These are phyloP conservation scores for Ornithoptera priamus DNA, from an alignment of 2,888 invertebrate species.

Conservation along the genomic window DNA sequence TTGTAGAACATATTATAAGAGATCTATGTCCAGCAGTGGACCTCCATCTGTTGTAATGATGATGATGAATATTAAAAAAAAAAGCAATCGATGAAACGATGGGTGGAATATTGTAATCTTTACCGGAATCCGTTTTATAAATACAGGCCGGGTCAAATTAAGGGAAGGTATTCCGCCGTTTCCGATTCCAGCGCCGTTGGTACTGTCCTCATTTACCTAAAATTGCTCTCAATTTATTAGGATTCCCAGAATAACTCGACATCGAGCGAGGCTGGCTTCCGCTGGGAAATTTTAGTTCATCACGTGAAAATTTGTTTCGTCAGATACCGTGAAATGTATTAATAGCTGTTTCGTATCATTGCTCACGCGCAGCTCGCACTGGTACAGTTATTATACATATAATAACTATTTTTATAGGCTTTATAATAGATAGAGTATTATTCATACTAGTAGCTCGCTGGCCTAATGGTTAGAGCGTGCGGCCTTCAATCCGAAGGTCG, in stretches of 20 bases:
- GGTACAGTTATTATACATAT: too few species aligned
- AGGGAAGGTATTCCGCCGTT: slow-evolving; percentile 47
- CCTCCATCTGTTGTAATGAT: too few species aligned
- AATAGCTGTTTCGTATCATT: too few species aligned
- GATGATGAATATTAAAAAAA: background rate
- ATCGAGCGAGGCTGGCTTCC: slow-evolving; percentile 36
- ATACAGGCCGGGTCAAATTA: slow-evolving; percentile 53
- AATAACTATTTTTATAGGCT: too few species aligned
- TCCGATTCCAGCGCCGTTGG: slow-evolving; percentile 44
- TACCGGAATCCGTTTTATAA: slow-evolving; percentile 41
- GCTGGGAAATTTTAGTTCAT: slow-evolving; percentile 31
- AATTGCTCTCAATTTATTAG: slow-evolving; percentile 66
- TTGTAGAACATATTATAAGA: too few species aligned
- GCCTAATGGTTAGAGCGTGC: too few species aligned
- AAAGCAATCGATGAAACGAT: slow-evolving; percentile 6
- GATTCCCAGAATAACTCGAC: slow-evolving; percentile 59
- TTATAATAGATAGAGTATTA: too few species aligned
- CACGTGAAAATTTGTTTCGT: slow-evolving; percentile 10
- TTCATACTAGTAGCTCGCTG: too few species aligned
- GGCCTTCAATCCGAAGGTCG: too few species aligned
- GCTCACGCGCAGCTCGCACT: too few species aligned
- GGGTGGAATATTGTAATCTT: slow-evolving; percentile 36
- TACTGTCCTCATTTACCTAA: slow-evolving; percentile 60
- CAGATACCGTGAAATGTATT: background rate
- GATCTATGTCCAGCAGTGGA: too few species aligned